These are phyloP conservation scores for Campoletis sonorensis DNA, from an alignment of 1,140 invertebrate species.

Conservation along the genomic window DNA sequence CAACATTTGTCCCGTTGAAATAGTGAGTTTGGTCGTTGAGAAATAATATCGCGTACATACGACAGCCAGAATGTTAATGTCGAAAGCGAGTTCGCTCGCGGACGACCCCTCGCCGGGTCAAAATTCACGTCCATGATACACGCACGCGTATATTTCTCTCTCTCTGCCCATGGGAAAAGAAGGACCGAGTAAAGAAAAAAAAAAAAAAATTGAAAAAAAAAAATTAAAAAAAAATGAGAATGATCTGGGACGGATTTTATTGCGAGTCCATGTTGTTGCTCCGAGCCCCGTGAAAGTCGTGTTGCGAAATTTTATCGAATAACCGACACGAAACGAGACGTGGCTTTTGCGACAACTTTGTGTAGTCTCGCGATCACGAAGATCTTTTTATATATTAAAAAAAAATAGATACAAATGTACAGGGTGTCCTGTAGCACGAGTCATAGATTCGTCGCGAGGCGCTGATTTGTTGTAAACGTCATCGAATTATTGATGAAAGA, in stretches of 20 bases:
- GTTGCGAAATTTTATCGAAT: conserved; percentile 42
- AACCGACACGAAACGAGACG: conserved; percentile 34
- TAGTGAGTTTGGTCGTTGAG: no score
- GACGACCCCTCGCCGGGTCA: conserved; percentile 7
- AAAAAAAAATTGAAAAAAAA: conserved; percentile 5
- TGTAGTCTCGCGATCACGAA: conserved; percentile 32
- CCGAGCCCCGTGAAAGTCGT: conserved; percentile 1
- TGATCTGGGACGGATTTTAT: conserved; percentile 31
- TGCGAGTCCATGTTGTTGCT: neutral
- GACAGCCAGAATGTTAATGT: no score
- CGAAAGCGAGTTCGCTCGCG: no score
- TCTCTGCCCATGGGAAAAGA: neutral
- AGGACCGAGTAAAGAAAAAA: neutral
- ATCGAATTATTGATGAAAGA: no score
- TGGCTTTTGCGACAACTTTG: conserved; percentile 4
- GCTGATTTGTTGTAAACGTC: no score
- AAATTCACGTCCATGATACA: conserved; percentile 8
- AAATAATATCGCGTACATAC: no score
- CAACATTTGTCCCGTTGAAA: no score
- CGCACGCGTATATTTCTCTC: neutral
- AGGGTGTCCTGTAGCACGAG: no score
- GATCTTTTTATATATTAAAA: neutral
- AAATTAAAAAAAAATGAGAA: neutral
- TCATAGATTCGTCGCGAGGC: no score
- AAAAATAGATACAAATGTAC: no score